These are phyloP conservation scores for Macrobrachium rosenbergii DNA, from an alignment of 1,140 invertebrate genomes.

Conservation along the genomic window DNA sequence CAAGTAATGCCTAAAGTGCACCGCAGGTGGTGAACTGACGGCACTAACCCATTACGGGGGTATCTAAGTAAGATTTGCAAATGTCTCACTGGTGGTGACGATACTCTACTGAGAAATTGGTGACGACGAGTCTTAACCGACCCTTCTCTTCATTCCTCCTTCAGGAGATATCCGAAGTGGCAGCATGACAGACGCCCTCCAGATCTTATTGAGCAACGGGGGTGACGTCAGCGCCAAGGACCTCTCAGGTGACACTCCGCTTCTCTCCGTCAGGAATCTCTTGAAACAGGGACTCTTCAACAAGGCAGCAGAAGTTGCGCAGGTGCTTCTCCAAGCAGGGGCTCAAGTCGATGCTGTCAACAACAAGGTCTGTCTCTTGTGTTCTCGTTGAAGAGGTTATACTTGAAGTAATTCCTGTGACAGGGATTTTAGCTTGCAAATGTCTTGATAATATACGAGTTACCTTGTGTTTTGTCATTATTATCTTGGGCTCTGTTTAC, in stretches of 20 bases:
- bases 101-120: neutral
- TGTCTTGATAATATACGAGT: no score
- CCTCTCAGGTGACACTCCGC: conserved; percentile 71
- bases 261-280: conserved; percentile 69
- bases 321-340: conserved; percentile 68
- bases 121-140: no score
- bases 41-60: no score
- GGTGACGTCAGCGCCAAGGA: conserved; percentile 70
- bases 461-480: no score
- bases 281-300: conserved; percentile 68
- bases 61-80: neutral
- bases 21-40: no score
- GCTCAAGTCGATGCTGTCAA: conserved; percentile 68
- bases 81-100: neutral
- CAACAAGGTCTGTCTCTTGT: conserved; percentile 36
- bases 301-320: conserved; percentile 66
- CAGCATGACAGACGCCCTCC: conserved; percentile 50
- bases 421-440: no score
- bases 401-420: no score
- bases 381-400: neutral
- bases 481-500: no score
- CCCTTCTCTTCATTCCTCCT: neutral
- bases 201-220: conserved; percentile 69
- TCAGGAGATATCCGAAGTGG: conserved; percentile 52
- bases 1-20: no score